Percentiles rank a stretch among this genome's conserved stretches.
These are phyloP conservation scores for Ondatra zibethicus DNA, from an alignment of 2,113 vertebrate species.

Conservation along the genomic window DNA sequence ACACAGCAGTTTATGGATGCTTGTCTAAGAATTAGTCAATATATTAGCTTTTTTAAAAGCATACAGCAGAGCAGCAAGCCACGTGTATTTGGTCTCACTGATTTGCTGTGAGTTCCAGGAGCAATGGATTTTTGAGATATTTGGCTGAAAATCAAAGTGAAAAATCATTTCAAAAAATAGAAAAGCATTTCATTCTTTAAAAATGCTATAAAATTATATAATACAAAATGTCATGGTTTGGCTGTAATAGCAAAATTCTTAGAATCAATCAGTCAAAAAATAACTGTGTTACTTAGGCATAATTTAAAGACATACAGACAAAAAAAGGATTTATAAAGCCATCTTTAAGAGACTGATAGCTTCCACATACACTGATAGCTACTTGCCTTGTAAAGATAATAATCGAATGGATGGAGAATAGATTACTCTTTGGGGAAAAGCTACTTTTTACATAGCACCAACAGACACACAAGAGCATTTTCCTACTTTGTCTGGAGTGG, in stretches of 20 bases:
- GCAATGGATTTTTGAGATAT: constrained; percentile 73
- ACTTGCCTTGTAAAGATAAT: constrained; percentile 72
- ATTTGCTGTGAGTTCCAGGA: constrained; percentile 77
- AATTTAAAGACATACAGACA: constrained; percentile 79
- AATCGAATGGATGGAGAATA: constrained; percentile 49
- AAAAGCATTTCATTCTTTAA: constrained; percentile 83
- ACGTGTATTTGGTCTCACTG: constrained; percentile 71
- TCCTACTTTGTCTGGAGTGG: constrained; percentile 10
- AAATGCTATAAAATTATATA: constrained; percentile 79
- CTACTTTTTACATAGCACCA: constrained; percentile 40
- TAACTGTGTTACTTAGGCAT: constrained; percentile 78
- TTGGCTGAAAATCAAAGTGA: constrained; percentile 73
- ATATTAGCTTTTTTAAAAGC: constrained; percentile 81
- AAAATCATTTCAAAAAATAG: constrained; percentile 79
- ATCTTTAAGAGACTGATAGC: constrained; percentile 60
- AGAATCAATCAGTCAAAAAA: constrained; percentile 83
- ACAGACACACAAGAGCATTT: background rate
- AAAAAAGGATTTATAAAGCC: constrained; percentile 76
- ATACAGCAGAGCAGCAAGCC: constrained; percentile 68
- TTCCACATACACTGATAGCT: constrained; percentile 57
- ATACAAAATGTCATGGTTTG: constrained; percentile 83
- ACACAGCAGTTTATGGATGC: constrained; percentile 77
- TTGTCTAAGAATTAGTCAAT: constrained; percentile 81
- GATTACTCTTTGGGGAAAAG: background rate
- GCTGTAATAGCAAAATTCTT: constrained; percentile 82